Evolutionary conservation across 1,140 invertebrate genomes (phyloP), one percentile per base, ranked within the genome.

Genomic region (Nephotettix cincticeps): DNA sequence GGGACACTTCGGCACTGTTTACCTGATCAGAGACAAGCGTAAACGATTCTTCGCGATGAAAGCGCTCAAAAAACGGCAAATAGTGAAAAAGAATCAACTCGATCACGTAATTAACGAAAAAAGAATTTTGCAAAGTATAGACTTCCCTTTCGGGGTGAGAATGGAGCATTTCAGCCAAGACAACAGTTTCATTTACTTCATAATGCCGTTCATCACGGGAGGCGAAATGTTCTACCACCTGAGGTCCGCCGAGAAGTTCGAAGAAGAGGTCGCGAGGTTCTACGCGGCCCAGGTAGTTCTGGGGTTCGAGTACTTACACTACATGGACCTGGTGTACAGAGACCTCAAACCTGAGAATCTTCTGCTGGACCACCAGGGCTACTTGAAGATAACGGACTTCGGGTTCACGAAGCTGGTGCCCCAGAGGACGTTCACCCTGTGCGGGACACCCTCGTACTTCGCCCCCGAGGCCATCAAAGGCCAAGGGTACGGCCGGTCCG

Each of bases 361-460:
- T 2, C 63, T 65, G 1, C 29, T 65, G 1, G 63, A 65, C 30
- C 2, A n/a, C 84, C 83, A 75, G 1, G 63, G 63, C 1, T 65
- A 61, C 17, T 1, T 70, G 25, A 28, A 61, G 23, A 25, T 72
- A n/a, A 63, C 67, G 3, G 67, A 72, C 68, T 72, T 72, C 23
- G 71, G 65, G 19, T 45, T 64, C 19, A 64, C 56, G 21, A 74
- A 72, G 54, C 9, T 66, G 1, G 66, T 74, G 1, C 54, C 21
- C 13, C 21, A n/a, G 82, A 84, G 96, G 75, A 98, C 96, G 0
- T 97, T 93, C 89, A 98, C 97, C 0, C 79, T 98, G 28, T 99
- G 97, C 82, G 97, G 96, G 0, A 99, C 97, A 0, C 96, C 96
- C 0, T 96, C 99, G 81, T 99, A 99, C 83, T 81, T 99, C 56